Conservation (phyloP, 2,113 vertebrate species). For the Synchiropus splendidus region DNA sequence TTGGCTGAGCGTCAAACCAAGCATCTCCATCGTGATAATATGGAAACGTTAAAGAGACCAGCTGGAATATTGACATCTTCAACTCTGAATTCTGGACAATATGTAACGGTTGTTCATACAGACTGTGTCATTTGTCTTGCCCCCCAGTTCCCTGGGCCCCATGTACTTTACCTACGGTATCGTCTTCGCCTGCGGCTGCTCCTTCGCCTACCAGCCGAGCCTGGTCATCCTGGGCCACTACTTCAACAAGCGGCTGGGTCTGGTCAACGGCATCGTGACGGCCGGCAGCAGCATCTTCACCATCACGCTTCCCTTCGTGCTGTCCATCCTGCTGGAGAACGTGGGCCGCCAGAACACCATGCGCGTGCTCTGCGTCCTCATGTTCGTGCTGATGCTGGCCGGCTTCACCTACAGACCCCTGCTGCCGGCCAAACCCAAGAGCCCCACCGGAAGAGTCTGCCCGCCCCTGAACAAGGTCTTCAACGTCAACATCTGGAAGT, state of each 20-base stretch:
- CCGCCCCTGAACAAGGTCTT: slow-evolving; percentile 68
- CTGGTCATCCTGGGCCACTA: slow-evolving; percentile 94
- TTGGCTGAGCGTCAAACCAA: too few species aligned
- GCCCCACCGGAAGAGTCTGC: slow-evolving; percentile 44
- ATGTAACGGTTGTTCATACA: too few species aligned
- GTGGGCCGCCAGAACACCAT: slow-evolving; percentile 72
- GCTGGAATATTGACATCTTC: too few species aligned
- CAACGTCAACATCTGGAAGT: slow-evolving; percentile 85
- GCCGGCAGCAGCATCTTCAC: slow-evolving; percentile 94
- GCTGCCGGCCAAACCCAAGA: slow-evolving; percentile 37
- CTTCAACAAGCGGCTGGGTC: slow-evolving; percentile 89
- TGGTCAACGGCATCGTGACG: slow-evolving; percentile 94
- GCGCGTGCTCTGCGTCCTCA: slow-evolving; percentile 74
- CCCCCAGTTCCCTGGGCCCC: slow-evolving; percentile 77
- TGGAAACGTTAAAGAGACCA: too few species aligned
- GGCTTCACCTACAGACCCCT: slow-evolving; percentile 85
- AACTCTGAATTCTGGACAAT: too few species aligned
- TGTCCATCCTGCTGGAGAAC: slow-evolving; percentile 57
- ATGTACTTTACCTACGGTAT: slow-evolving; percentile 94
- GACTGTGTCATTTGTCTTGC: too few species aligned
- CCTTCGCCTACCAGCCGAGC: slow-evolving; percentile 94
- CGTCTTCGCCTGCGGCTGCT: slow-evolving; percentile 90
- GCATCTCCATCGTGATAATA: too few species aligned
- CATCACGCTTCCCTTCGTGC: slow-evolving; percentile 75
- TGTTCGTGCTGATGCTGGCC: slow-evolving; percentile 84